Conservation (phyloP, 2,797 vertebrate species). For the Hippoglossus hippoglossus region DNA sequence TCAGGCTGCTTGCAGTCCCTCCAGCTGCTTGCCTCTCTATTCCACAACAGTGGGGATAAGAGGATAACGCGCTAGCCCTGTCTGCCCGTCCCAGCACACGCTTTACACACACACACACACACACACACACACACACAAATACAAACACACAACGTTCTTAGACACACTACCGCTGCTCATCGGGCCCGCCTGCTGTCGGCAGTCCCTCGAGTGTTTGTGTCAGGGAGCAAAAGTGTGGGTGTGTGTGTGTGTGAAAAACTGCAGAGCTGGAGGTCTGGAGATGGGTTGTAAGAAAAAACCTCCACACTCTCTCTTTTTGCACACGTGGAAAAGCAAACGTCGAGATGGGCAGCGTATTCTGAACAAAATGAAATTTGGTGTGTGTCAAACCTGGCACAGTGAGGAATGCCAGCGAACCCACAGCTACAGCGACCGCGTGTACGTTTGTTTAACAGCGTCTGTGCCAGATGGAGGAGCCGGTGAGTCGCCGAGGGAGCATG, state of each 20-base stretch:
- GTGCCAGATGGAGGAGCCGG: conserved; percentile 47
- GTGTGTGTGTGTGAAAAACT: conserved; percentile 51
- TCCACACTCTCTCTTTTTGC: not conserved
- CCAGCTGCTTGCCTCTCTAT: conserved; percentile 98
- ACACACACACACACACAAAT: conserved; percentile 37
- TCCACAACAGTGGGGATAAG: conserved; percentile 99
- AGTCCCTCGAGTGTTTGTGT: conserved; percentile 64
- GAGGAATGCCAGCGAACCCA: conserved; percentile 29
- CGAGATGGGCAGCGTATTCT: conserved; percentile 22
- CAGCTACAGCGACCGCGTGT: conserved; percentile 3
- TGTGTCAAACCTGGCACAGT: conserved; percentile 29
- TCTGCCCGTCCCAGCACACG: conserved; percentile 71
- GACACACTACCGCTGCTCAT: conserved; percentile 10
- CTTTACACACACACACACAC: conserved; percentile 51
- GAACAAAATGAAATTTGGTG: conserved; percentile 43
- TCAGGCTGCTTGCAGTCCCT: conserved; percentile 99
- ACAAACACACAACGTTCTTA: not conserved
- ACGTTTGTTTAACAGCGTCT: conserved; percentile 29
- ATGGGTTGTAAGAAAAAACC: conserved; percentile 51
- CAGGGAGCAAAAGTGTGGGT: conserved; percentile 49
- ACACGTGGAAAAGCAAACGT: conserved; percentile 31
- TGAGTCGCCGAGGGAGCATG: conserved; percentile 25
- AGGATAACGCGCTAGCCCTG: conserved; percentile 94
- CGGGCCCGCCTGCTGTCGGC: conserved; percentile 55
- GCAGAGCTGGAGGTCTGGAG: conserved; percentile 45